phyloP scores from a whole-genome alignment of 2,888 invertebrate species.

The Nysson spinosus region DNA sequence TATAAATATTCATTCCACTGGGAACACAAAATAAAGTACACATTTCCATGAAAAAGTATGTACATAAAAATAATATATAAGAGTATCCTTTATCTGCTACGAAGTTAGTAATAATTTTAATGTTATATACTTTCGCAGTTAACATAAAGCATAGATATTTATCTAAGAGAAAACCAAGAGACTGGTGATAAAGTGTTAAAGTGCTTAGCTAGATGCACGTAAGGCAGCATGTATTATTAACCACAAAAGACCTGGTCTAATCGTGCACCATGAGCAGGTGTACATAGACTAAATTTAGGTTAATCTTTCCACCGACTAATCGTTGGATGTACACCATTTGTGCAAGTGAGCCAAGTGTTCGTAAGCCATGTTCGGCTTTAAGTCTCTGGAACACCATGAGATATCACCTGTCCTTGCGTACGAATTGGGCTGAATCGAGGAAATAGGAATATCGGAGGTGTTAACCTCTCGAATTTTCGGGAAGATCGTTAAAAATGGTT shows the following conservation, averaged over 20 bases:
- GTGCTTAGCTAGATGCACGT: conserved; percentile 25
- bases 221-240: conserved; percentile 56
- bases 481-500: no score
- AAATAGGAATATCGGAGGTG: background rate
- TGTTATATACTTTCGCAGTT: no score
- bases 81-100: no score
- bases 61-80: no score
- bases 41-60: no score
- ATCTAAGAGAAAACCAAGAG: conserved; percentile 3
- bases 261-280: conserved; percentile 62
- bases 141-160: background rate
- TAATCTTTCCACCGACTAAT: conserved; percentile 68
- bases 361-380: conserved; percentile 31
- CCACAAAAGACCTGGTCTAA: conserved; percentile 60
- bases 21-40: no score
- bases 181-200: conserved; percentile 38
- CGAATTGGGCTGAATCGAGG: conserved; percentile 10
- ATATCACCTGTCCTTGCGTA: conserved; percentile 29
- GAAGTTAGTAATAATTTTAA: no score
- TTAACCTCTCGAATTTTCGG: no score
- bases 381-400: conserved; percentile 11
- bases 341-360: conserved; percentile 30
- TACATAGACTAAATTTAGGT: conserved; percentile 65
- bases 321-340: conserved; percentile 50
- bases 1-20: no score